A percentile compares a stretch with the other conserved stretches of the same genome.
These are phyloP conservation scores for Macaria notata DNA, from an alignment of 2,888 invertebrate species.

Conservation along the genomic window DNA sequence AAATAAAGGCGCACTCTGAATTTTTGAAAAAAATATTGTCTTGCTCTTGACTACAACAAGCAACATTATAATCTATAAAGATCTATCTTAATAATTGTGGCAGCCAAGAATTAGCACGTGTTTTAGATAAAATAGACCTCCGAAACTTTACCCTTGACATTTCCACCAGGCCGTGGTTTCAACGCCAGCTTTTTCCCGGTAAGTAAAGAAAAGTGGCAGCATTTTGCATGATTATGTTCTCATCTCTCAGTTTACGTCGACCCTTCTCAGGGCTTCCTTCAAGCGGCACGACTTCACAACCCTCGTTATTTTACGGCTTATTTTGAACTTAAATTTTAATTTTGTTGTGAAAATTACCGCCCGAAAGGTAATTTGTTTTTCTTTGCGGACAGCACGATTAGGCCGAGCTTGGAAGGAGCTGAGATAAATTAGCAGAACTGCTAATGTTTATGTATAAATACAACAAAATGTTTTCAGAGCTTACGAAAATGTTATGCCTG, in stretches of 20 bases:
- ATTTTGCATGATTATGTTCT: conserved; percentile 21
- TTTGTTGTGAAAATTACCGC: conserved; percentile 6
- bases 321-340: conserved; percentile 2
- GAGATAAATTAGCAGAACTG: too few species aligned
- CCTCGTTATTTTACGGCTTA: conserved; percentile 8
- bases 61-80: too few species aligned
- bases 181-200: background rate
- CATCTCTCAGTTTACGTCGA: conserved; percentile 12
- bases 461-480: too few species aligned
- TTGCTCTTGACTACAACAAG: too few species aligned
- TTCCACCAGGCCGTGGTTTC: background rate
- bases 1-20: too few species aligned
- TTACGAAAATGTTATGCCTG: too few species aligned
- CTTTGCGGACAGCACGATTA: background rate
- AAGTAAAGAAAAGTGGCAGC: conserved; percentile 8
- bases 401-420: too few species aligned
- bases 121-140: too few species aligned
- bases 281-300: conserved; percentile 6
- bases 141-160: background rate
- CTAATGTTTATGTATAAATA: too few species aligned
- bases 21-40: too few species aligned
- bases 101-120: too few species aligned
- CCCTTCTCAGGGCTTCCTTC: conserved; percentile 16
- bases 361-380: conserved; percentile 3
- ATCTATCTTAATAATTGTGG: too few species aligned